phyloP scores from a whole-genome alignment of 2,888 invertebrate genomes.

The Brachypalpus laphriformis region DNA sequence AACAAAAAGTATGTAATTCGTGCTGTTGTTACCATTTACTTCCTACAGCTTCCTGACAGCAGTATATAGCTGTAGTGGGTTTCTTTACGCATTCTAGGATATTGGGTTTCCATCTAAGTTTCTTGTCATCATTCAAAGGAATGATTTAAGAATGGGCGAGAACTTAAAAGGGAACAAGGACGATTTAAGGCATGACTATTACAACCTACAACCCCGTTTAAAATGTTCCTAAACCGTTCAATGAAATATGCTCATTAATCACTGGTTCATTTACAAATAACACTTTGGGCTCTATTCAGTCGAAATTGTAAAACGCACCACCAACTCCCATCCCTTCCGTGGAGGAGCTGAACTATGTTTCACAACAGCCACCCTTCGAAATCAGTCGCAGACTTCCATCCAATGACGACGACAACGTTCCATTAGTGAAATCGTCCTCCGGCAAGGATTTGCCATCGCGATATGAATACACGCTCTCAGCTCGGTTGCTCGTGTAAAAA shows the following conservation, averaged over 20 bases:
- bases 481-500: not conserved
- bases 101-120: too few relatives aligned
- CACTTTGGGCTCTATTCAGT: constrained; percentile 7
- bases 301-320: constrained; percentile 14
- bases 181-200: too few relatives aligned
- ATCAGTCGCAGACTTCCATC: not conserved
- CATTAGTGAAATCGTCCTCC: constrained; percentile 45
- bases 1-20: too few relatives aligned
- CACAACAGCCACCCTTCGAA: not conserved
- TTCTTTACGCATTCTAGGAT: too few relatives aligned
- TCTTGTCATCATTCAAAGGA: too few relatives aligned
- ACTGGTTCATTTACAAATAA: constrained; percentile 31
- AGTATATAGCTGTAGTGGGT: too few relatives aligned
- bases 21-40: too few relatives aligned
- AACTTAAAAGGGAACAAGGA: too few relatives aligned
- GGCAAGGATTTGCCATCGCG: constrained; percentile 42
- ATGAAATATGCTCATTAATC: constrained; percentile 48
- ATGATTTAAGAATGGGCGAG: too few relatives aligned
- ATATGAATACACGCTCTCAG: constrained; percentile 12
- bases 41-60: too few relatives aligned
- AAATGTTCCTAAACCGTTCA: too few relatives aligned
- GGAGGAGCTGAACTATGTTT: not conserved
- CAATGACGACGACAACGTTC: not conserved
- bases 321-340: not conserved
- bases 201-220: too few relatives aligned